Conservation (phyloP, 2,113 vertebrate species). For the Aldabrachelys gigantea region DNA sequence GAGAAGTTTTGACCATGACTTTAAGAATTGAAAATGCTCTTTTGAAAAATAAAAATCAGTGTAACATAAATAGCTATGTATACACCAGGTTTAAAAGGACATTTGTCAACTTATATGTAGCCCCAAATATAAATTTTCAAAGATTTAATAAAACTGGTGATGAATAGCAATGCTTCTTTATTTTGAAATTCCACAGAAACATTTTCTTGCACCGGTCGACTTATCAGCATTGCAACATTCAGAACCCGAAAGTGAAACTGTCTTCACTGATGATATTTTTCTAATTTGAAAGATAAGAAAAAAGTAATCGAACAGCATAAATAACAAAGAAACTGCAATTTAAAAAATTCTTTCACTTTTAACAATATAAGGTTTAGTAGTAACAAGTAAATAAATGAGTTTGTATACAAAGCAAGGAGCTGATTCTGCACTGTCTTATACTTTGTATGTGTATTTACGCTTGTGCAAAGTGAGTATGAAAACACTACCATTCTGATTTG, state of each 20-base stretch:
- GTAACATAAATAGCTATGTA: background rate
- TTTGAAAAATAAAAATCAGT: background rate
- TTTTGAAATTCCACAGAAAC: background rate
- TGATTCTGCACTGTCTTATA: background rate
- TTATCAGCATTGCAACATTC: background rate
- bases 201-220: background rate
- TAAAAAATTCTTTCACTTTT: background rate
- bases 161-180: background rate
- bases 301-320: background rate
- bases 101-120: background rate
- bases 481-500: background rate
- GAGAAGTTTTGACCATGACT: background rate
- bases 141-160: background rate
- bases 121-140: background rate
- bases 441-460: background rate
- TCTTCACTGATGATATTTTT: background rate
- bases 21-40: background rate
- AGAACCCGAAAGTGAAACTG: background rate
- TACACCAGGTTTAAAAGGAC: background rate
- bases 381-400: background rate
- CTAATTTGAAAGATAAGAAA: background rate
- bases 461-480: background rate
- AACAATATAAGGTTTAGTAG: background rate
- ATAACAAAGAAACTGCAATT: background rate
- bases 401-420: background rate